phyloP scores from a whole-genome alignment of 2,113 vertebrate species.

The Ovibos moschatus region DNA sequence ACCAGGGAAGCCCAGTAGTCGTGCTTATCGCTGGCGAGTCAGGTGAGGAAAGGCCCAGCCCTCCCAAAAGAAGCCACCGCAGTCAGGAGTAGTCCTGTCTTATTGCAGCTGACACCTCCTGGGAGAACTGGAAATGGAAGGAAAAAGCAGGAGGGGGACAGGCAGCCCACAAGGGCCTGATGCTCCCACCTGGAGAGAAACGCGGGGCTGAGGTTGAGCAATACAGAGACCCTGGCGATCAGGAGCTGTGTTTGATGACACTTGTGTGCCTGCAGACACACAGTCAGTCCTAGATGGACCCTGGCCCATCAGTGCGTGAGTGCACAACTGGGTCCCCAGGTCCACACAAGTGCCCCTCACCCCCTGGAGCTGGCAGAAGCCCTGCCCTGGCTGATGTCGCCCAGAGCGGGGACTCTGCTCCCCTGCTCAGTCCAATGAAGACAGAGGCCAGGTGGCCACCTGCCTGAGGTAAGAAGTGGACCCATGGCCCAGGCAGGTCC shows the following conservation, averaged over 20 bases:
- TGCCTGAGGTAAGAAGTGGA: not conserved
- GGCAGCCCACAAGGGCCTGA: no score
- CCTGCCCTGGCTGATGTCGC: accelerated
- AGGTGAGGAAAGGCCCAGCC: no score
- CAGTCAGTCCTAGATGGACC: accelerated
- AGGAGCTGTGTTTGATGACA: not conserved
- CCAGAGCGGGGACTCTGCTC: no score
- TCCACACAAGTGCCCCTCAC: accelerated
- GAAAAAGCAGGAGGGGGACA: not conserved
- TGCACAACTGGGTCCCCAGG: not conserved
- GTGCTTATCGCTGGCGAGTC: accelerated
- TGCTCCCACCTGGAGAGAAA: accelerated
- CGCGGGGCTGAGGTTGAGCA: accelerated
- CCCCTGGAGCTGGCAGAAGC: not conserved
- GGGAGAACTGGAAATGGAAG: not conserved
- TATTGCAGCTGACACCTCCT: not conserved
- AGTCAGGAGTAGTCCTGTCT: not conserved
- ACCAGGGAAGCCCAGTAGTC: not conserved
- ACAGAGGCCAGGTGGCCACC: not conserved
- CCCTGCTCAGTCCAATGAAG: accelerated
- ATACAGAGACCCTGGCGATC: accelerated
- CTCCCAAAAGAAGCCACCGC: not conserved
- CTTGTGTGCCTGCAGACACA: accelerated
- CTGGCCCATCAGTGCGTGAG: accelerated
- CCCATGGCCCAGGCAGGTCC: not conserved